Percentiles rank a stretch among this genome's conserved stretches.
Conservation (phyloP, 2,888 invertebrate genomes). For the Reticulitermes lucifugus region DNA sequence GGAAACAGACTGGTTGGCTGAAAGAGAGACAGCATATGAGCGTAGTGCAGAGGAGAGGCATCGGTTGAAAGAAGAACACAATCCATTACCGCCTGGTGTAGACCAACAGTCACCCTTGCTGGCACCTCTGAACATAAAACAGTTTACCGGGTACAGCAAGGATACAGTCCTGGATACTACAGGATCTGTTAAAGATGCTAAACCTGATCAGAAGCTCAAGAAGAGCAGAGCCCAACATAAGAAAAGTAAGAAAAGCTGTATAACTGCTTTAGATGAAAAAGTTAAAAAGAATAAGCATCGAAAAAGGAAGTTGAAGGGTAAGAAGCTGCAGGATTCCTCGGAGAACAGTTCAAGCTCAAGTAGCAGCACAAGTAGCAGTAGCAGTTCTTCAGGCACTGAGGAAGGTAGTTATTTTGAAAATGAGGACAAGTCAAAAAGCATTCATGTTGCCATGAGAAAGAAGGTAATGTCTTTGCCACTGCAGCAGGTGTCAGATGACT, state of each 20-base stretch:
- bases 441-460: constrained; percentile 75
- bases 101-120: neutral
- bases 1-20: constrained; percentile 89
- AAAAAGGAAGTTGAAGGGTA: constrained; percentile 55
- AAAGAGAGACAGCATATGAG: constrained; percentile 79
- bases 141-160: neutral
- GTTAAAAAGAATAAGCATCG: constrained; percentile 65
- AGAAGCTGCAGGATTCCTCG: constrained; percentile 37
- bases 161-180: neutral
- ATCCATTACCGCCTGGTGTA: constrained; percentile 20
- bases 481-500: neutral
- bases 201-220: constrained; percentile 58
- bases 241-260: constrained; percentile 65
- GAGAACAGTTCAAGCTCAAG: constrained; percentile 39
- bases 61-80: constrained; percentile 58
- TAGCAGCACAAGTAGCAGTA: constrained; percentile 18
- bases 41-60: constrained; percentile 61
- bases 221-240: constrained; percentile 73
- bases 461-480: constrained; percentile 56
- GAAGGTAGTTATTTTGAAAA: constrained; percentile 64
- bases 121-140: neutral
- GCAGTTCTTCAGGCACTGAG: constrained; percentile 59
- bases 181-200: constrained; percentile 49
- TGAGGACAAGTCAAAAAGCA: constrained; percentile 69
- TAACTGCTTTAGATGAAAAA: constrained; percentile 57